These are phyloP conservation scores for Spatulosminthurus flaviceps DNA, from an alignment of 2,888 invertebrate species.

Conservation along the genomic window DNA sequence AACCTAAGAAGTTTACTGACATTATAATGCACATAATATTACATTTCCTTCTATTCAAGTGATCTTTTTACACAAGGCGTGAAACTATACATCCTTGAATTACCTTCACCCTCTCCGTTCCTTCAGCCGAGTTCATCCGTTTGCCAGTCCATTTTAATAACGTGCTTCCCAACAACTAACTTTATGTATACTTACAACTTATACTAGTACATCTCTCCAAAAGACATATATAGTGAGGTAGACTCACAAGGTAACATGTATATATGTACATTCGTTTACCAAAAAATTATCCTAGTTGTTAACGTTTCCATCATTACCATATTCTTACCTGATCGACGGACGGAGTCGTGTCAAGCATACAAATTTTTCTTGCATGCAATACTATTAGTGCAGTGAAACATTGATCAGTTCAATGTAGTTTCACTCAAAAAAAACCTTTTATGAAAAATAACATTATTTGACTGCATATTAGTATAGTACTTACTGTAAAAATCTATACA, in stretches of 20 bases:
- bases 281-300: constrained; percentile 3
- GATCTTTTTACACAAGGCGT: neutral
- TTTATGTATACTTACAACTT: too few relatives aligned
- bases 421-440: neutral
- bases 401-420: neutral
- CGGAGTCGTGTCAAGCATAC: constrained; percentile 2
- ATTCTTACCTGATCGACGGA: constrained; percentile 9
- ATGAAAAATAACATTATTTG: too few relatives aligned
- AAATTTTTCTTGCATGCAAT: neutral
- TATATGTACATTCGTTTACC: neutral
- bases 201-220: too few relatives aligned
- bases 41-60: neutral
- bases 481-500: too few relatives aligned
- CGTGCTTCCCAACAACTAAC: too few relatives aligned
- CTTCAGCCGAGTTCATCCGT: too few relatives aligned
- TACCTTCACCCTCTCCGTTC: neutral
- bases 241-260: neutral
- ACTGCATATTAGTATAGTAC: too few relatives aligned
- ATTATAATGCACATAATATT: too few relatives aligned
- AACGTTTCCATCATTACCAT: constrained; percentile 3
- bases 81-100: constrained; percentile 14
- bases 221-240: neutral
- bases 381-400: neutral
- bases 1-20: too few relatives aligned
- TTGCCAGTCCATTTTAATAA: too few relatives aligned